phyloP scores from a whole-genome alignment of 2,113 vertebrate species.

The Sterrhoptilus dennistouni region DNA sequence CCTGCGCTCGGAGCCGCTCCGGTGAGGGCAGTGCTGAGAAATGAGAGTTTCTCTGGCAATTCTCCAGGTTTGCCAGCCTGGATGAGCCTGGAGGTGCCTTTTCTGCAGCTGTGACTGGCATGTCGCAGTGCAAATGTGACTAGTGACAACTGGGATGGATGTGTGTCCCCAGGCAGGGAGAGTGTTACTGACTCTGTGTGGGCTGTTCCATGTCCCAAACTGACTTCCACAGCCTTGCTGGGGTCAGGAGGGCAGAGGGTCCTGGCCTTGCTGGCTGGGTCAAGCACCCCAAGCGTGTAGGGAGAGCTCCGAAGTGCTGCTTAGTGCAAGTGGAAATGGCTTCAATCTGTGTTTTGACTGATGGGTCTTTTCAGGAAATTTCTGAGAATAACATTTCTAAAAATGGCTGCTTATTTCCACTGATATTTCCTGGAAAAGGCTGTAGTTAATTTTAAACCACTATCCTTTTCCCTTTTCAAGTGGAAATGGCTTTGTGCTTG shows the following conservation, averaged over 20 bases:
- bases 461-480: slow-evolving; percentile 68
- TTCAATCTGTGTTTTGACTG: slow-evolving; percentile 65
- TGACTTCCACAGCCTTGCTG: not conserved
- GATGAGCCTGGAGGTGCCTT: not conserved
- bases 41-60: not conserved
- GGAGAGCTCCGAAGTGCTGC: slow-evolving; percentile 4
- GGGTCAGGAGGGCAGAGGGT: not conserved
- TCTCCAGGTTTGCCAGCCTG: not conserved
- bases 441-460: slow-evolving; percentile 64
- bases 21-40: not conserved
- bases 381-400: slow-evolving; percentile 69
- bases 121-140: not conserved
- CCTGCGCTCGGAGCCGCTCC: accelerated
- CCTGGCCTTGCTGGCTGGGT: not conserved
- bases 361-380: slow-evolving; percentile 72
- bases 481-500: slow-evolving; percentile 55
- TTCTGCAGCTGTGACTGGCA: not conserved
- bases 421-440: slow-evolving; percentile 70
- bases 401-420: slow-evolving; percentile 68
- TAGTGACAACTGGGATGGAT: not conserved
- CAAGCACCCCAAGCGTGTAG: not conserved
- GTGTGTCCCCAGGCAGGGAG: not conserved
- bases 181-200: not conserved
- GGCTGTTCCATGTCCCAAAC: not conserved
- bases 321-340: slow-evolving; percentile 58